Conservation (phyloP, 1,140 invertebrate genomes). For the Ceratina japonica region DNA sequence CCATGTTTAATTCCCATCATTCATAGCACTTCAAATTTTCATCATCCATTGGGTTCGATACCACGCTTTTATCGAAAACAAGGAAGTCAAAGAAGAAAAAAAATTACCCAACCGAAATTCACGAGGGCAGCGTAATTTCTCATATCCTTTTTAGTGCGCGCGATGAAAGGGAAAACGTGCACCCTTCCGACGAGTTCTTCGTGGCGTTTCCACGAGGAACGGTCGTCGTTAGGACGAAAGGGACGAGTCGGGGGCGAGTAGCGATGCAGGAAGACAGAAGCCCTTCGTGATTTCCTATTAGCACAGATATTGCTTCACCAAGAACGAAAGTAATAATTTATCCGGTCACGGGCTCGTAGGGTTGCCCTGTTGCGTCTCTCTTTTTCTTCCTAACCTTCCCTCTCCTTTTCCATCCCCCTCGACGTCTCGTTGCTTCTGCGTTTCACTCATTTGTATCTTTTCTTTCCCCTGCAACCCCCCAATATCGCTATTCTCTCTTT, state of each 20-base stretch:
- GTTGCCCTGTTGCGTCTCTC: constrained; percentile 35
- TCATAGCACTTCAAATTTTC: no score
- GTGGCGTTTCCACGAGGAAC: constrained; percentile 39
- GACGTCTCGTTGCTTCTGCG: background rate
- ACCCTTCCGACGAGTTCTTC: constrained; percentile 24
- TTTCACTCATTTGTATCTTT: constrained; percentile 9
- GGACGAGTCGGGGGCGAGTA: constrained; percentile 6
- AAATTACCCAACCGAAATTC: background rate
- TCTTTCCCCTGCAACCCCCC: background rate
- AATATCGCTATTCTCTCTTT: background rate
- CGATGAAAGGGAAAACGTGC: constrained; percentile 50
- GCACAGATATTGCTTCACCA: constrained; percentile 72
- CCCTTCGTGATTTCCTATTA: constrained; percentile 74
- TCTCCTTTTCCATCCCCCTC: background rate
- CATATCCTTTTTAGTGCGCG: constrained; percentile 47
- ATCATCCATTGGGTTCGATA: no score
- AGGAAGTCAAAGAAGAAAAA: background rate
- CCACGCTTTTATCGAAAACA: background rate
- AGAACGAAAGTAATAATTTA: constrained; percentile 73
- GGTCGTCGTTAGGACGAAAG: constrained; percentile 15
- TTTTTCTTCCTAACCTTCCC: background rate
- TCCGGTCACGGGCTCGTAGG: constrained; percentile 60
- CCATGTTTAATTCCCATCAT: no score
- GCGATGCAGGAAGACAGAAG: constrained; percentile 54
- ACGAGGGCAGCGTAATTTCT: constrained; percentile 46